Evolutionary conservation across 2,113 vertebrate genomes (phyloP), one percentile per base, ranked within the genome.

Genomic region (Paradoxurus hermaphroditus): DNA sequence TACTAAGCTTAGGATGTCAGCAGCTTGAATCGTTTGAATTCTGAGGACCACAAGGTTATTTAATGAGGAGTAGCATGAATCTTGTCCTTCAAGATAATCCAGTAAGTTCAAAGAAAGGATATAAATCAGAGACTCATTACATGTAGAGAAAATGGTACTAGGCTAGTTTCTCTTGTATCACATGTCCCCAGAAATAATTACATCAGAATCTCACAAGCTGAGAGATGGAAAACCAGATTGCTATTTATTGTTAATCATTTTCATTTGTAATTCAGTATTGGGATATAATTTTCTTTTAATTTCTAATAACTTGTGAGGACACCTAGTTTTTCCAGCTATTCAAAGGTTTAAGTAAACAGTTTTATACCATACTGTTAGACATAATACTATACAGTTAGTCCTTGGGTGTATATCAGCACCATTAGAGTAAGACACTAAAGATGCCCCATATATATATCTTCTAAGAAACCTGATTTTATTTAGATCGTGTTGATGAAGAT

Each of bases 91-190:
- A 39, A 56, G 73, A 44, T 96, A 53, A 86, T 13, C 27, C 34
- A 90, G 51, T 59, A 90, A 95, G 34, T 94, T 96, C 25, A 68
- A 96, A 95, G 92, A 91, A 94, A 78, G 72, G 25, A 41, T 90
- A 39, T 70, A 84, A 85, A 39, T 97, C 68, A 95, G 39, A 95
- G 90, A 49, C 25, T 46, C 87, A 23, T 53, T 75, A 36, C 11
- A 23, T 93, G 39, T 51, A 70, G 56, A 91, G 31, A 94, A 83
- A 86, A 49, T 78, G 77, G 65, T 29, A 14, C 46, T 90, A 67
- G 39, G 34, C 6, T 29, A 75, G 56, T 95, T 83, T 95, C 44
- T 85, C 19, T 83, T 49, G 4, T 78, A 90, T 75, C 29, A 53
- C 3, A 8, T 49, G 23, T 85, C 19, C 70, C 29, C 62, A 81